Conservation (phyloP, 2,888 invertebrate genomes). For the Rhaphigaster nebulosa region DNA sequence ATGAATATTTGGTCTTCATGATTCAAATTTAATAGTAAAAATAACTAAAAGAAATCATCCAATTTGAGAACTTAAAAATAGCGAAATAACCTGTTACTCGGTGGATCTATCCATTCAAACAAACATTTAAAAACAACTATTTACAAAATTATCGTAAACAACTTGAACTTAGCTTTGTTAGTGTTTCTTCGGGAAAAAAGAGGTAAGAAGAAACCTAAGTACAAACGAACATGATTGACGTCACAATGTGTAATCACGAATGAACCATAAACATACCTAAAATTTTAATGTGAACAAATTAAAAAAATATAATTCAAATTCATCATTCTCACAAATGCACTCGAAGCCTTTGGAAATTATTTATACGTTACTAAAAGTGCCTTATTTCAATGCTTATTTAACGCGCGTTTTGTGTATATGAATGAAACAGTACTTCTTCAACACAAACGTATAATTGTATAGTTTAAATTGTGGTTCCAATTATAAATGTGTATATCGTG, state of each 20-base stretch:
- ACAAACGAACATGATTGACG: background rate
- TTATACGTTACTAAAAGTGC: background rate
- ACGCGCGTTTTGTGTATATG: too few relatives aligned
- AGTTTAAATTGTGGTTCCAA: too few relatives aligned
- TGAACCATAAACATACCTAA: background rate
- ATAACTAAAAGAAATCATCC: slow-evolving; percentile 31
- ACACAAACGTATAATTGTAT: too few relatives aligned
- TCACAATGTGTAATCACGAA: background rate
- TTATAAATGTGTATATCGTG: too few relatives aligned
- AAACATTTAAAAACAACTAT: background rate
- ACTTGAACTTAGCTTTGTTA: background rate
- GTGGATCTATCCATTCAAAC: background rate
- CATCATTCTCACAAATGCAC: too few relatives aligned
- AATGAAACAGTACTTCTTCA: too few relatives aligned
- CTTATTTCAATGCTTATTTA: too few relatives aligned
- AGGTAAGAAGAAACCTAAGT: background rate
- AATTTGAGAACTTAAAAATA: background rate
- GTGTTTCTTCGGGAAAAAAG: background rate
- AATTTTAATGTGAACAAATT: background rate
- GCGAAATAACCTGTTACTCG: background rate
- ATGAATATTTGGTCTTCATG: slow-evolving; percentile 62
- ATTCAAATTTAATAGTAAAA: background rate
- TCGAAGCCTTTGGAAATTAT: background rate
- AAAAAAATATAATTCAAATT: too few relatives aligned
- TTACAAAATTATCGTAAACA: slow-evolving; percentile 2